Base-by-base conservation (phyloP, 2,888 invertebrate species). In the Timandra comae region DNA sequence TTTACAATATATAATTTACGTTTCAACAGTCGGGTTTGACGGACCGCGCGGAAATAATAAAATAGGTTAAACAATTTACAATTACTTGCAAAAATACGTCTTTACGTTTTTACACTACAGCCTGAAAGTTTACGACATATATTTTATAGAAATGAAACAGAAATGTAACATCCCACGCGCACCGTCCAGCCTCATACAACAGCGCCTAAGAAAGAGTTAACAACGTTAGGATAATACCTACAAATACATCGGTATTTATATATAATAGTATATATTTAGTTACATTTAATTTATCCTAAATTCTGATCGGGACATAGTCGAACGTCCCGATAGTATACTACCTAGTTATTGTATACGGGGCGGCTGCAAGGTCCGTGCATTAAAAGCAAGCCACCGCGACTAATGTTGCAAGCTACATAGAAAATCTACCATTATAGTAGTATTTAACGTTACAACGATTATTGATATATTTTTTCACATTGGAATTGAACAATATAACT, bases 151-250 rank as follows among this genome's bases (percentile, higher is more conserved):
- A 30, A 31, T 16, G 16, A 23, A 24, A 35, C 30, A 35, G 55
- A 8, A 8, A 7, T 2, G 20, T n/a, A 20, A 4, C 9, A 1
- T 7, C 8, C 73, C 71, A 56, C 74, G 73, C 71, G 59, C 44
- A 47, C 61, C 71, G 60, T 47, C 62, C 66, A 72, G 56, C 69
- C 68, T 49, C 66, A 70, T 72, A 78, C 81, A 85, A 84, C 84
- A 80, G 80, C 78, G 76, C 81, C 85, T 85, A 85, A 79, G 81
- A 84, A 85, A 82, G 82, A 85, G 82, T 75, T 84, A 85, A 85
- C 85, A 85, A 82, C 72, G 61, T 71, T 74, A 76, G 68, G 70
- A 78, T 78, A 73, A 71, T 73, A 80, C 74, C 77, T 68, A 78
- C 72, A 73, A 71, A 77, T 68, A 76, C 66, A 74, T 61, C 62